Conservation (phyloP, 2,888 invertebrate genomes). For the Folsomia manolachei region DNA sequence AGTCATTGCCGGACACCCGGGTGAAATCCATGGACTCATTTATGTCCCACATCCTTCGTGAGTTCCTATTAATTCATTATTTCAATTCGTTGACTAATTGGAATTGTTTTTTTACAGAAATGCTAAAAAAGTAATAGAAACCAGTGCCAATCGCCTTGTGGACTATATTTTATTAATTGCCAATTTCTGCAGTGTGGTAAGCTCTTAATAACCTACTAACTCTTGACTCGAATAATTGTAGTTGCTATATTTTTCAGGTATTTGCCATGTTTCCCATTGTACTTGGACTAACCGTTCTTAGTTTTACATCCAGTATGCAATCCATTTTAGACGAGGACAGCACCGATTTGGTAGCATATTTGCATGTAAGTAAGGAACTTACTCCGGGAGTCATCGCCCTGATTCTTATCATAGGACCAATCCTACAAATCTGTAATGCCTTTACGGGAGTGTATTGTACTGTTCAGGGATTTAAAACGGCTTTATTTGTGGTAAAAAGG, state of each 20-base stretch:
- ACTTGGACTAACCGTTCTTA: slow-evolving; percentile 27
- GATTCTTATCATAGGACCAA: neutral
- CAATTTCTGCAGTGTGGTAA: slow-evolving; percentile 30
- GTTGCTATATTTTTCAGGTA: slow-evolving; percentile 15
- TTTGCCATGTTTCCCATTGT: slow-evolving; percentile 25
- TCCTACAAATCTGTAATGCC: slow-evolving; percentile 5
- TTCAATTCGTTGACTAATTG: too few relatives aligned
- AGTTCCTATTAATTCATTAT: too few relatives aligned
- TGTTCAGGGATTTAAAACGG: neutral
- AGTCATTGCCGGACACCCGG: too few relatives aligned
- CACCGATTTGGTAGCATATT: neutral
- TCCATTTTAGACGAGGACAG: neutral
- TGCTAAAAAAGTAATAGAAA: too few relatives aligned
- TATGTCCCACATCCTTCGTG: too few relatives aligned
- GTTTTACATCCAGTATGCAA: slow-evolving; percentile 19
- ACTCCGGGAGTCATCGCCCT: neutral
- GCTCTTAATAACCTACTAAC: neutral
- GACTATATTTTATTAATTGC: slow-evolving; percentile 29
- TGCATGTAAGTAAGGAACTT: neutral
- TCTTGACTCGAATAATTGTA: neutral
- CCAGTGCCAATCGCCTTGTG: too few relatives aligned
- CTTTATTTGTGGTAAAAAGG: neutral
- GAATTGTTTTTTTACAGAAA: too few relatives aligned
- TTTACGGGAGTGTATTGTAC: neutral
- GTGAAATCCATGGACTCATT: too few relatives aligned